Conservation (phyloP, 1,140 invertebrate species). For the Diachasma alloeum region DNA sequence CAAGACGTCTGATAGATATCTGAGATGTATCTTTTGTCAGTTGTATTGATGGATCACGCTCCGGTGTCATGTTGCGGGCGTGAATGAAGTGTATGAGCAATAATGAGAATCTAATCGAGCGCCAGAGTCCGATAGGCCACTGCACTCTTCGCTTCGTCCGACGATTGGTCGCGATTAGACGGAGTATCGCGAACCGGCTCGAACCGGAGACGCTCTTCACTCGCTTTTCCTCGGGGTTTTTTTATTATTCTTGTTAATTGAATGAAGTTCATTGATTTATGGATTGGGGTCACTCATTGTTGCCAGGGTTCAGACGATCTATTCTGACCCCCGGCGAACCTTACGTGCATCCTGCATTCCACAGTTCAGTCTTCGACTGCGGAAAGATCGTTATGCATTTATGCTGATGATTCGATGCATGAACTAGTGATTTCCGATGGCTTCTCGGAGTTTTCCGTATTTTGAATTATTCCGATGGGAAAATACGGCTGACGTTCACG, state of each 20-base stretch:
- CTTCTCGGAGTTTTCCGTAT: background rate
- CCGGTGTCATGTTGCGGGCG: background rate
- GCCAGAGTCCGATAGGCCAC: background rate
- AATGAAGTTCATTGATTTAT: conserved; percentile 14
- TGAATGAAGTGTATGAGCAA: background rate
- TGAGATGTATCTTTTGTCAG: too few species aligned
- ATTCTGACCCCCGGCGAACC: background rate
- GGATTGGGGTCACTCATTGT: background rate
- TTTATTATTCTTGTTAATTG: background rate
- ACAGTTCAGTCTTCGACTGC: too few species aligned
- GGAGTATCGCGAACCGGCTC: background rate
- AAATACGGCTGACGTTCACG: too few species aligned
- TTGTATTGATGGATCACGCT: background rate
- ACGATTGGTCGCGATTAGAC: background rate
- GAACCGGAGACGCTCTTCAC: background rate
- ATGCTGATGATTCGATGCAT: background rate
- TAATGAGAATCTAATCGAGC: background rate
- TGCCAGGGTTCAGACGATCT: background rate
- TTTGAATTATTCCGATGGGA: background rate
- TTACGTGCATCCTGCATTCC: background rate
- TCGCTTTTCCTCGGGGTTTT: background rate
- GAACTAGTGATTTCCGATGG: background rate
- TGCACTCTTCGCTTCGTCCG: background rate
- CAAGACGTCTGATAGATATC: background rate
- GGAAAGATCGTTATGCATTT: background rate